phyloP scores from a whole-genome alignment of 2,888 invertebrate species.

The Gymnoscelis rufifasciata region DNA sequence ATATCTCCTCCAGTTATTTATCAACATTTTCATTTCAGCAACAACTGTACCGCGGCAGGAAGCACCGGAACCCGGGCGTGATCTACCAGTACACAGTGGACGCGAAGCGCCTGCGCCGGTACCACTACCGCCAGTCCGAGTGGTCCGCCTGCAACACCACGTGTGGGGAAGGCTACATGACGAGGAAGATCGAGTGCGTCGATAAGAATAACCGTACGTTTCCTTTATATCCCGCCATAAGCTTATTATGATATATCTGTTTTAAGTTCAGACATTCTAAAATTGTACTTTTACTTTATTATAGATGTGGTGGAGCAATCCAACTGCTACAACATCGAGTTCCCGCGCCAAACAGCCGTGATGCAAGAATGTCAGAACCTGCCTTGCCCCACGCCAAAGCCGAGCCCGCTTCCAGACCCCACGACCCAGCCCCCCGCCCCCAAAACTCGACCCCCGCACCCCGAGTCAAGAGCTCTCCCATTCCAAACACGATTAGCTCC shows the following conservation, averaged over 20 bases:
- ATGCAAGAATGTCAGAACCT: slow-evolving; percentile 78
- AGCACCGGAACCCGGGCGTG: slow-evolving; percentile 87
- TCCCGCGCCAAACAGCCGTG: slow-evolving; percentile 78
- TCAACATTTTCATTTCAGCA: slow-evolving; percentile 44
- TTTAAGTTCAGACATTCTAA: too few species aligned
- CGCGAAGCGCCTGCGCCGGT: slow-evolving; percentile 71
- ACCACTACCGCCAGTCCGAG: slow-evolving; percentile 86
- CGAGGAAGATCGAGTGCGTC: slow-evolving; percentile 64
- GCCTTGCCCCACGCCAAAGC: slow-evolving; percentile 48
- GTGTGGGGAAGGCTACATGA: slow-evolving; percentile 88
- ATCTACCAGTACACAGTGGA: slow-evolving; percentile 89
- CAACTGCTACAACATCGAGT: slow-evolving; percentile 78
- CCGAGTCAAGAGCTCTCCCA: not conserved
- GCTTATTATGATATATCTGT: too few species aligned
- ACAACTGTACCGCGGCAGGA: slow-evolving; percentile 84
- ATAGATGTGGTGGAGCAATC: slow-evolving; percentile 80
- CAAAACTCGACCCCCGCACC: not conserved
- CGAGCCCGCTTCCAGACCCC: not conserved
- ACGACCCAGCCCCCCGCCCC: not conserved
- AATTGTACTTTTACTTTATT: not conserved
- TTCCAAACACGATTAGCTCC: slow-evolving; percentile 49
- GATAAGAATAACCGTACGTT: slow-evolving; percentile 58
- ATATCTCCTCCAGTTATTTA: too few species aligned
- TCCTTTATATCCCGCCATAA: too few species aligned
- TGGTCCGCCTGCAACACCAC: slow-evolving; percentile 89